Conservation (phyloP, 1,140 invertebrate genomes). For the Limonius californicus region DNA sequence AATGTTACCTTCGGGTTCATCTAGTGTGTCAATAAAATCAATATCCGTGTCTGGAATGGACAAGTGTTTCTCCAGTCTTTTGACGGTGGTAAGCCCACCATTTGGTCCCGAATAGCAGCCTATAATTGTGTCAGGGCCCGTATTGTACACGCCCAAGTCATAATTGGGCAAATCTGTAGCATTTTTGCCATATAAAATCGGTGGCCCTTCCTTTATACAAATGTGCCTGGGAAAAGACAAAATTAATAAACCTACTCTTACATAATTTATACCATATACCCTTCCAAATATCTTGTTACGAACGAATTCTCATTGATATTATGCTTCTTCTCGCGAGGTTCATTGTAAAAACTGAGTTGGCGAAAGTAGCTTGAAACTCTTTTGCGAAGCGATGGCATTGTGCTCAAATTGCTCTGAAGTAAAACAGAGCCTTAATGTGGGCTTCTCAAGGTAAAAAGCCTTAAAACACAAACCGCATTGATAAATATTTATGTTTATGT, state of each 20-base stretch:
- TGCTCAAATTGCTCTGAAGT: too few species aligned
- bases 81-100: conserved; percentile 71
- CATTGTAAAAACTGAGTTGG: conserved; percentile 65
- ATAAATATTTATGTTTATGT: too few species aligned
- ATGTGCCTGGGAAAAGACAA: too few species aligned
- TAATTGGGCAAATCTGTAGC: conserved; percentile 62
- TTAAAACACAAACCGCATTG: too few species aligned
- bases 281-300: conserved; percentile 69
- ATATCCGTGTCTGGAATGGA: conserved; percentile 66
- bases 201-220: conserved; percentile 51
- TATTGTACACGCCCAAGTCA: conserved; percentile 52
- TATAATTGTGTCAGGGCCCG: conserved; percentile 53
- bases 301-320: conserved; percentile 62
- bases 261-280: conserved; percentile 74
- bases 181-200: conserved; percentile 61
- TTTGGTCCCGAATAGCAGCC: conserved; percentile 73
- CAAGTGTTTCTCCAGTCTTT: conserved; percentile 61
- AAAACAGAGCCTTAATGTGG: too few species aligned
- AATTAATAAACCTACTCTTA: too few species aligned
- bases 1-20: conserved; percentile 52
- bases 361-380: conserved; percentile 71
- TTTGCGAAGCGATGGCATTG: conserved; percentile 69
- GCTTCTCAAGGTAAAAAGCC: too few species aligned
- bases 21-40: conserved; percentile 69
- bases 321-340: conserved; percentile 52